A percentile compares a stretch with the other conserved stretches of the same genome.
Evolutionary conservation across 2,888 invertebrate genomes (phyloP).

Genomic region (Meghimatium bilineatum): DNA sequence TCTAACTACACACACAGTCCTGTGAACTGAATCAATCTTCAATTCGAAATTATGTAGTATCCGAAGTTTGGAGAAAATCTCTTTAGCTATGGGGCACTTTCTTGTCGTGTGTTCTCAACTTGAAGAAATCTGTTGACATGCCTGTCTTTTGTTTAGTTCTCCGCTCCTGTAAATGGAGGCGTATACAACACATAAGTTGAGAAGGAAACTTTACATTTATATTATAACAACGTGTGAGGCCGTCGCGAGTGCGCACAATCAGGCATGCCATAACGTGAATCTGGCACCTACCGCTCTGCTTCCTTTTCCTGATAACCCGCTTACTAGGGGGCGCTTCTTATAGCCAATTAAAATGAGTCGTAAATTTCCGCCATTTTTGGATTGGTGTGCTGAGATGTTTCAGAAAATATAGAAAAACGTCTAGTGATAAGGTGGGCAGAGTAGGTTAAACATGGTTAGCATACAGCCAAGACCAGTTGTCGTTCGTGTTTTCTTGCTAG

Average conservation of each 20-base stretch:
- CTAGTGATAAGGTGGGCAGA: neutral
- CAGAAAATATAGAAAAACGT: neutral
- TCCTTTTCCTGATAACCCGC: slow-evolving; percentile 18
- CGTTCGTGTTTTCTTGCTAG: neutral
- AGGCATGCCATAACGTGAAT: slow-evolving; percentile 30
- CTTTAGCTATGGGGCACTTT: no score
- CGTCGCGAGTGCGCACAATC: slow-evolving; percentile 19
- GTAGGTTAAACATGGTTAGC: neutral
- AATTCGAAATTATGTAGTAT: no score
- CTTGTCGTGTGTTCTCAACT: no score
- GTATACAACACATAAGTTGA: neutral
- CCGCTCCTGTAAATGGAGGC: neutral
- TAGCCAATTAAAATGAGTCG: slow-evolving; percentile 41
- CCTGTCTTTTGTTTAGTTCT: neutral
- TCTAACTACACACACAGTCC: no score
- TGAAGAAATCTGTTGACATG: neutral
- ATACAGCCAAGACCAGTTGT: neutral
- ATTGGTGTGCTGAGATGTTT: slow-evolving; percentile 2
- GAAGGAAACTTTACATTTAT: neutral
- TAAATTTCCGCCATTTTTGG: slow-evolving; percentile 36
- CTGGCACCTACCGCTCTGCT: slow-evolving; percentile 29
- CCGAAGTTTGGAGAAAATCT: no score
- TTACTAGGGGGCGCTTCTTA: slow-evolving; percentile 39
- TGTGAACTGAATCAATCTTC: no score
- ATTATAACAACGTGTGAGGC: slow-evolving; percentile 26